Percentiles rank a stretch among this genome's conserved stretches.
Conservation (phyloP, 2,888 invertebrate genomes). For the Trilocha varians region DNA sequence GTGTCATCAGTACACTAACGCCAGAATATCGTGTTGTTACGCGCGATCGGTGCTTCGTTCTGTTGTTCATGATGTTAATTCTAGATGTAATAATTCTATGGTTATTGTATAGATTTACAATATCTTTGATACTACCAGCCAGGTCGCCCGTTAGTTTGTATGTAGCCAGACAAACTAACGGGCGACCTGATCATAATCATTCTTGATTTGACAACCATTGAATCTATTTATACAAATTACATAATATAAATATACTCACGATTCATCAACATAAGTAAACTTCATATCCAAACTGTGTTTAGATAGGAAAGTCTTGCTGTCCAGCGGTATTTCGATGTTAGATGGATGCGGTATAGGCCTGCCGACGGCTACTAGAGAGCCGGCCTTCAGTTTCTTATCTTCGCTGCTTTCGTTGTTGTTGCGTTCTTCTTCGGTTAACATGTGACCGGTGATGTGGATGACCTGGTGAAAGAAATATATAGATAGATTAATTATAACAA, state of each 20-base stretch:
- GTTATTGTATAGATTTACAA: no score
- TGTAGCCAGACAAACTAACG: no score
- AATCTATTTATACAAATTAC: slow-evolving; percentile 1
- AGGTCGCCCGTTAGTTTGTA: no score
- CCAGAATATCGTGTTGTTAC: no score
- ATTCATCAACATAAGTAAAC: slow-evolving; percentile 94
- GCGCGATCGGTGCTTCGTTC: no score
- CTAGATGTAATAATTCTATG: no score
- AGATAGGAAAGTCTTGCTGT: slow-evolving; percentile 90
- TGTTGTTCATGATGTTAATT: no score
- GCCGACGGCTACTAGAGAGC: slow-evolving; percentile 81
- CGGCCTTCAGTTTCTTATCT: slow-evolving; percentile 34
- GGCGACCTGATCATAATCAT: no score
- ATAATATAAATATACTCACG: slow-evolving; percentile 74
- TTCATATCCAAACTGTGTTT: slow-evolving; percentile 96
- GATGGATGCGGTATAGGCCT: slow-evolving; percentile 91
- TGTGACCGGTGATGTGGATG: slow-evolving; percentile 89
- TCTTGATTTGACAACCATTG: neutral
- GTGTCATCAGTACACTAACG: no score
- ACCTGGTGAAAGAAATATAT: slow-evolving; percentile 74
- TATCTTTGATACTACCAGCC: no score
- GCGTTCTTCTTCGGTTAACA: slow-evolving; percentile 57
- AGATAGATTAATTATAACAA: neutral
- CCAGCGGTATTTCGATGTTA: slow-evolving; percentile 92
- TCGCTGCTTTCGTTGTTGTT: slow-evolving; percentile 34